Base-by-base conservation (phyloP, 2,888 invertebrate genomes). In the Eristalis tenax region DNA sequence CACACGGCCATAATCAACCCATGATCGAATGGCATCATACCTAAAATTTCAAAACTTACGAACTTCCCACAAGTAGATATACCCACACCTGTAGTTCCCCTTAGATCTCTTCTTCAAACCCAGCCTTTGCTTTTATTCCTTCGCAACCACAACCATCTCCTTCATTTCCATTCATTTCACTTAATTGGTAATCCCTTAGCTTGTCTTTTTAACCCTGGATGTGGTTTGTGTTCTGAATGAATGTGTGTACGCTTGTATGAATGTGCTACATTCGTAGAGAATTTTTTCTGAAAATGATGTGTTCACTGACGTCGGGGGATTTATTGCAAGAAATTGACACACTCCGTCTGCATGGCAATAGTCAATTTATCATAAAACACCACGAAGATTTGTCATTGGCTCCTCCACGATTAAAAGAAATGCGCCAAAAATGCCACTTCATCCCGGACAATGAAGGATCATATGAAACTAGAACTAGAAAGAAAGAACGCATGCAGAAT, bases 271-370 rank as follows among this genome's bases (percentile, higher is more conserved):
- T 23, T 57, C 15, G n/a, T n/a, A n/a, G n/a, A n/a, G n/a, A n/a
- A n/a, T n/a, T 57, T 4, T 5, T 59, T 70, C 23, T 59, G 11
- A 71, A 56, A 71, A 71, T 61, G 40, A 18, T 40, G 23, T 71
- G 71, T 61, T 61, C 71, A 61, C 59, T 71, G 59, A 22, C 15
- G 35, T 57, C 13, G 26, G 26, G 26, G 26, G 26, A 26, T 26
- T 26, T 26, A 26, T 1, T 26, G 26, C 32, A 6, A 32, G 0
- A 10, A 10, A 28, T 2, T 28, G 28, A 5, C n/a, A n/a, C n/a
- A n/a, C n/a, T n/a, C 4, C 28, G 4, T 28, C 28, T 5, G 28
- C 28, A 4, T 28, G 5, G 2, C 28, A 28, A 4, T n/a, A n/a
- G n/a, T n/a, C n/a, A n/a, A n/a, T n/a, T n/a, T n/a, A n/a, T 26